phyloP scores from a whole-genome alignment of 2,113 vertebrate genomes.

The Centropristis striata region DNA sequence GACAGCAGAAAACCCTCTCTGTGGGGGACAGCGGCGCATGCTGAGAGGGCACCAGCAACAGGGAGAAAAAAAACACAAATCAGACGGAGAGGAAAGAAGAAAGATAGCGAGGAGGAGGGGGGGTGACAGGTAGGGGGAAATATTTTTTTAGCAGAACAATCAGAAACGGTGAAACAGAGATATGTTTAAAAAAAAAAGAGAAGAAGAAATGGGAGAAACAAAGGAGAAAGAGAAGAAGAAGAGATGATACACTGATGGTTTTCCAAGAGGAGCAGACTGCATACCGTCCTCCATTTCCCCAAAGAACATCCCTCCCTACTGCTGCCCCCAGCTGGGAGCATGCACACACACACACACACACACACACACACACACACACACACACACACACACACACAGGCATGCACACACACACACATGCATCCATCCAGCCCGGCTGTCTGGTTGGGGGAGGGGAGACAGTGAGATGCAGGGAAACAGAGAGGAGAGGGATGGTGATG shows the following conservation, averaged over 20 bases:
- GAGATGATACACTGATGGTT: conserved; percentile 62
- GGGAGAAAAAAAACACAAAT: conserved; percentile 35
- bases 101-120: conserved; percentile 5
- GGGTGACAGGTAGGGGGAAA: conserved; percentile 41
- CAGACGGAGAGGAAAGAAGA: conserved; percentile 27
- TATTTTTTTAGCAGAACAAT: conserved; percentile 17
- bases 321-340: conserved; percentile 75
- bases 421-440: conserved; percentile 58
- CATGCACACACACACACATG: conserved; percentile 18
- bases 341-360: conserved; percentile 43
- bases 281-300: conserved; percentile 80
- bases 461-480: conserved; percentile 67
- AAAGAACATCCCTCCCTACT: conserved; percentile 81
- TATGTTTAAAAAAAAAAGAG: conserved; percentile 3
- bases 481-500: conserved; percentile 71
- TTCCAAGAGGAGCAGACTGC: conserved; percentile 80
- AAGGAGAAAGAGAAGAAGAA: conserved; percentile 46
- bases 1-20: conserved; percentile 70
- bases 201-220: conserved; percentile 38
- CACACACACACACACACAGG: conserved; percentile 7
- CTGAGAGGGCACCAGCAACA: conserved; percentile 67
- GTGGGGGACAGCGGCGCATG: conserved; percentile 49
- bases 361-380: conserved; percentile 35
- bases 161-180: conserved; percentile 17
- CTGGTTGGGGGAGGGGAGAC: conserved; percentile 76